These are phyloP conservation scores for Grammomys dolichurus DNA, from an alignment of 2,113 vertebrate genomes.

Conservation along the genomic window DNA sequence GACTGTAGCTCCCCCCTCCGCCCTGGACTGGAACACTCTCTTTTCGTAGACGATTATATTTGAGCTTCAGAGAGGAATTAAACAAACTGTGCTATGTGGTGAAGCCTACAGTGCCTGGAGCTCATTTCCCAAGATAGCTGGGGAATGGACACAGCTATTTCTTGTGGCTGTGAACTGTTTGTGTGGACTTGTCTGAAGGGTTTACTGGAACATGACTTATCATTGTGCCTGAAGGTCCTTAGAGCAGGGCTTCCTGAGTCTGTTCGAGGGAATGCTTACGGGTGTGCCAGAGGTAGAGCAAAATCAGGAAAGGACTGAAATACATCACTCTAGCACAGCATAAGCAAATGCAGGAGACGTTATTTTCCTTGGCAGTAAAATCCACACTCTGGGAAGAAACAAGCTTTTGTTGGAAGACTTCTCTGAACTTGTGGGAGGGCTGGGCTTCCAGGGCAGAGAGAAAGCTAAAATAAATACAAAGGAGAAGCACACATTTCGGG, in stretches of 20 bases:
- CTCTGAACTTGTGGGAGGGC: constrained; percentile 29
- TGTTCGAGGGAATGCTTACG: background rate
- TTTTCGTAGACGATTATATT: constrained; percentile 25
- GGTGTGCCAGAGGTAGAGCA: background rate
- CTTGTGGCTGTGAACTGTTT: background rate
- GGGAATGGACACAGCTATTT: background rate
- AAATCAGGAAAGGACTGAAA: constrained; percentile 26
- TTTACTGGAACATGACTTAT: background rate
- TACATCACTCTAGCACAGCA: constrained; percentile 45
- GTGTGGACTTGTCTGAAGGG: background rate
- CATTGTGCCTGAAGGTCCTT: background rate
- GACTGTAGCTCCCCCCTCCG: background rate
- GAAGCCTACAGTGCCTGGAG: background rate
- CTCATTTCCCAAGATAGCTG: background rate
- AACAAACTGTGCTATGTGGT: background rate
- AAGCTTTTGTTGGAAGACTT: constrained; percentile 64
- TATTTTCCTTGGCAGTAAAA: constrained; percentile 72
- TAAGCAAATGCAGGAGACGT: background rate
- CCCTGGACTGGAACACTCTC: background rate
- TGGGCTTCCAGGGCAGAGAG: constrained; percentile 1
- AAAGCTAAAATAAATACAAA: constrained; percentile 21
- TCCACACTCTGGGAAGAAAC: constrained; percentile 68
- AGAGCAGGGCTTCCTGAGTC: background rate
- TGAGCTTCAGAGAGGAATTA: background rate
- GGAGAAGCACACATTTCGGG: background rate